Evolutionary conservation across 2,113 vertebrate species (phyloP).

Genomic region (Nesogale talazaci): DNA sequence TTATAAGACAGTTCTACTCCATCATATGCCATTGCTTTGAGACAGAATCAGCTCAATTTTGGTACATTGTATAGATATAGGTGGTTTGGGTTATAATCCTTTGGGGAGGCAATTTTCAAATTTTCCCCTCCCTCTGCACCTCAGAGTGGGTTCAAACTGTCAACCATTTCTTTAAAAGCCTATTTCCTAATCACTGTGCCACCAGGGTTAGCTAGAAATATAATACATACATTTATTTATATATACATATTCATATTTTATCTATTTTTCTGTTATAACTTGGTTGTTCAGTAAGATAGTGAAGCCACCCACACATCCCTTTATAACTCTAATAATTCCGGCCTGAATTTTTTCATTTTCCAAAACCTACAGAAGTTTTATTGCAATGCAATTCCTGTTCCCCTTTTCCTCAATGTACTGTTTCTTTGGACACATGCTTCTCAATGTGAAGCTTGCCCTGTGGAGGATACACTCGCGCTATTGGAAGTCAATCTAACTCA

Average conservation of each 20-base stretch:
- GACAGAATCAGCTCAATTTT: no score
- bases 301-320: accelerated
- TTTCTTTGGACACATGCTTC: not conserved
- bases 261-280: not conserved
- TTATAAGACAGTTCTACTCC: no score
- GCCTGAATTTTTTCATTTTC: not conserved
- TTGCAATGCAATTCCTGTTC: not conserved
- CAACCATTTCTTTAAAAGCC: no score
- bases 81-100: no score
- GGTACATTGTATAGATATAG: no score
- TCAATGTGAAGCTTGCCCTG: not conserved
- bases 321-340: not conserved
- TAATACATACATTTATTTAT: no score
- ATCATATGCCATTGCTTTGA: no score
- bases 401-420: not conserved
- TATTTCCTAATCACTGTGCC: no score
- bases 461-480: not conserved
- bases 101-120: no score
- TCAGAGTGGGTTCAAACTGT: no score
- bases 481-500: not conserved
- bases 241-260: not conserved
- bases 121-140: no score
- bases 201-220: no score
- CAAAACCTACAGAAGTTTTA: not conserved
- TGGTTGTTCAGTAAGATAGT: not conserved